Evolutionary conservation across 1,140 invertebrate species (phyloP).

Genomic region (Piezodorus guildinii): DNA sequence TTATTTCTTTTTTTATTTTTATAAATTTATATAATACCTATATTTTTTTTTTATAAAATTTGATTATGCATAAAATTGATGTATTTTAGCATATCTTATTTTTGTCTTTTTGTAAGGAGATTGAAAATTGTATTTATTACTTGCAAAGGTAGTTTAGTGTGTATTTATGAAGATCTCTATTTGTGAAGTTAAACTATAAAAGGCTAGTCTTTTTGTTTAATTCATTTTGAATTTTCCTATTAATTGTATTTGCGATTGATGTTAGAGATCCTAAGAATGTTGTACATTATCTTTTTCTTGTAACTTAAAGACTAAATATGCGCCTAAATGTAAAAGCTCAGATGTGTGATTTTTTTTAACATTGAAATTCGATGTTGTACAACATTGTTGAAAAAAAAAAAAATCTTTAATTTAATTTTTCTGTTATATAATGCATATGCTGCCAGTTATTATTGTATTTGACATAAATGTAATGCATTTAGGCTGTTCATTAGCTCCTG

Average conservation of each 20-base stretch:
- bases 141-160: constrained; percentile 1
- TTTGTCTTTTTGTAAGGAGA: not conserved
- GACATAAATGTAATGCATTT: not conserved
- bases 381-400: not conserved
- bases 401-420: not conserved
- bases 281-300: constrained; percentile 6
- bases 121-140: not conserved
- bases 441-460: constrained; percentile 11
- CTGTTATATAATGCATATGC: constrained; percentile 4
- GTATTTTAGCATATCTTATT: not conserved
- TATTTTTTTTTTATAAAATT: not conserved
- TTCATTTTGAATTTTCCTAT: not conserved
- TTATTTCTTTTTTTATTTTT: not conserved
- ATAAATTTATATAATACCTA: not conserved
- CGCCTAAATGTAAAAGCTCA: no score
- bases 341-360: no score
- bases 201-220: constrained; percentile 7
- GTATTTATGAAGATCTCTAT: constrained; percentile 4
- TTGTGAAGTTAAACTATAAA: not conserved
- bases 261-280: constrained; percentile 14
- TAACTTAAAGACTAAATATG: no score
- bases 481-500: constrained; percentile 5
- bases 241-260: not conserved
- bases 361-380: not conserved
- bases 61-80: no score